Conservation (phyloP, 2,888 invertebrate genomes). For the Orchesella flavescens region DNA sequence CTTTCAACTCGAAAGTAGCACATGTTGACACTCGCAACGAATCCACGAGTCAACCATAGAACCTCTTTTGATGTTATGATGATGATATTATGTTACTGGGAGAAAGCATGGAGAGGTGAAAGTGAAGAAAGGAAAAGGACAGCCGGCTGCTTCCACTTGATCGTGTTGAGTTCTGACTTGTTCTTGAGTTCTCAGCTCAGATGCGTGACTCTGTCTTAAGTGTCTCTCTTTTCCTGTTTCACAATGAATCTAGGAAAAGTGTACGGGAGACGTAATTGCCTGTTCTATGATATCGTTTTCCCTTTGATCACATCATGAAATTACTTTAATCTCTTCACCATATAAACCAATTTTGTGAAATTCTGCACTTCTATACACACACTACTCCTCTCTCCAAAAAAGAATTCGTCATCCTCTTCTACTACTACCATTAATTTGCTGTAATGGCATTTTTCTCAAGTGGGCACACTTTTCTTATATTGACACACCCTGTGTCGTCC, state of each 20-base stretch:
- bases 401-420: conserved; percentile 10
- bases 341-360: conserved; percentile 48
- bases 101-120: neutral
- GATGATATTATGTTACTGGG: too few relatives aligned
- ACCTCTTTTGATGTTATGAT: too few relatives aligned
- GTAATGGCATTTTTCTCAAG: neutral
- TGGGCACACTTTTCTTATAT: neutral
- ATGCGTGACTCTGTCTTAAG: conserved; percentile 45
- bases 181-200: too few relatives aligned
- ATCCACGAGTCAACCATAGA: too few relatives aligned
- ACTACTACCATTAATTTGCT: conserved; percentile 4
- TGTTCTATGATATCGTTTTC: conserved; percentile 29
- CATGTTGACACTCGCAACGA: too few relatives aligned
- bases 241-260: conserved; percentile 16
- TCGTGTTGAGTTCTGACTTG: too few relatives aligned
- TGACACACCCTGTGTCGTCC: neutral
- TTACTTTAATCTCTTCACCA: conserved; percentile 46
- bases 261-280: conserved; percentile 28
- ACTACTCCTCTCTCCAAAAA: neutral
- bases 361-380: conserved; percentile 17
- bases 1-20: neutral
- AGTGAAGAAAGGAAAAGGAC: neutral
- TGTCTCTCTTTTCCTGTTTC: conserved; percentile 14
- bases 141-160: too few relatives aligned
- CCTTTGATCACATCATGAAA: conserved; percentile 49